A percentile compares a stretch with the other conserved stretches of the same genome.
These are phyloP conservation scores for Axis porcinus DNA, from an alignment of 2,113 vertebrate species.

Conservation along the genomic window DNA sequence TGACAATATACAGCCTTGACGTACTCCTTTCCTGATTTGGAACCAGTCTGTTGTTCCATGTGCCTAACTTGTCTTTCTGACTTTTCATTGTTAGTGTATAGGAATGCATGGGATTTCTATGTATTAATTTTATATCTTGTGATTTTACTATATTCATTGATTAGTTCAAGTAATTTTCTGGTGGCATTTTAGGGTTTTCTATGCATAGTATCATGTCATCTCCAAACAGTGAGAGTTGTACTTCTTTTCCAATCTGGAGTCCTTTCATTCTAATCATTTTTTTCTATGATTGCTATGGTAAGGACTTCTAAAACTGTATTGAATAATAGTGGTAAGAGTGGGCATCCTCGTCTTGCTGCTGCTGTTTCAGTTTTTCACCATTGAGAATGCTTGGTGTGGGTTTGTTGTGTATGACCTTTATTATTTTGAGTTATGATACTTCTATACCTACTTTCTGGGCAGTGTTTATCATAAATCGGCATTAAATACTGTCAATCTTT, in stretches of 20 bases:
- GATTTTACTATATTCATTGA: background rate
- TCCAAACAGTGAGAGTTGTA: background rate
- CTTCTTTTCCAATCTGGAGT: background rate
- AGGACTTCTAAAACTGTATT: background rate
- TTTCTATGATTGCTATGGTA: background rate
- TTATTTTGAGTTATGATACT: background rate
- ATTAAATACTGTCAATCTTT: background rate
- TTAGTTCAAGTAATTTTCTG: background rate
- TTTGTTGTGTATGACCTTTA: background rate
- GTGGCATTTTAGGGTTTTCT: background rate
- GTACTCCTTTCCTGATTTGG: background rate
- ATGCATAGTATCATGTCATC: background rate
- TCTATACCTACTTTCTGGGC: background rate
- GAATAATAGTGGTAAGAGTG: background rate
- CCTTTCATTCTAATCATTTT: background rate
- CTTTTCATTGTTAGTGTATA: background rate
- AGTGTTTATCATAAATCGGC: background rate
- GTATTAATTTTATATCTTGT: background rate
- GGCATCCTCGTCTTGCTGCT: background rate
- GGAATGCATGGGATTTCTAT: background rate
- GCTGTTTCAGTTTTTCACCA: background rate
- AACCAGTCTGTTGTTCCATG: background rate
- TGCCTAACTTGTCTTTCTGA: background rate
- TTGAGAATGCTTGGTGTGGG: background rate
- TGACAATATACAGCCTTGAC: background rate